phyloP scores from a whole-genome alignment of 2,797 vertebrate genomes.

The Tenualosa ilisha region DNA sequence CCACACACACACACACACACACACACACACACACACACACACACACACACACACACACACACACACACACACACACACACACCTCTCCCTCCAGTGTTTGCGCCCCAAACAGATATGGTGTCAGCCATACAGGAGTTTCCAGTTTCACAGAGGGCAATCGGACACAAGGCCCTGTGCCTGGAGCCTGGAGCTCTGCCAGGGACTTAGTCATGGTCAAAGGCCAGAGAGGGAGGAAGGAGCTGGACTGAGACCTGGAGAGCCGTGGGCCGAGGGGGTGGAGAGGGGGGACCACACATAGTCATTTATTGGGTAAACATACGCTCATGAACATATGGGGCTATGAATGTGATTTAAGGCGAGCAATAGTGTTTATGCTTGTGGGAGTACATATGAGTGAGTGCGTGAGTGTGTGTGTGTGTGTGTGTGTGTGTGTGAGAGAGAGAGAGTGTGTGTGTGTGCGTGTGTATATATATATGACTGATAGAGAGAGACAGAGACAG shows the following conservation, averaged over 20 bases:
- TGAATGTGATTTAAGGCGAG: constrained; percentile 3
- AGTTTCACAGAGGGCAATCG: constrained; percentile 39
- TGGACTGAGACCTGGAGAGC: neutral
- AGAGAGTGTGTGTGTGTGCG: neutral
- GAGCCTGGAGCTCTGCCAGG: constrained; percentile 9
- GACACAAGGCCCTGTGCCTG: neutral
- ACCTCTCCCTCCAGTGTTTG: constrained; percentile 31
- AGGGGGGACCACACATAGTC: neutral
- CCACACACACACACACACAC: neutral
- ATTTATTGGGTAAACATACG: neutral
- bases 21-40: neutral
- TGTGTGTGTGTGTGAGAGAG: neutral
- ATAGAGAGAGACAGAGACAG: neutral
- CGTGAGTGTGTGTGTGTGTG: neutral
- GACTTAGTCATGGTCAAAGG: constrained; percentile 24
- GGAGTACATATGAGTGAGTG: neutral
- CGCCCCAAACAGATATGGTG: constrained; percentile 41
- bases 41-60: neutral
- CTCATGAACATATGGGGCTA: neutral
- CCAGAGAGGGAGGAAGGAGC: neutral
- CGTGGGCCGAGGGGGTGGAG: neutral
- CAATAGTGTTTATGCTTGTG: constrained; percentile 12
- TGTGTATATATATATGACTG: neutral
- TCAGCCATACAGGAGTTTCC: constrained; percentile 31
- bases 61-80: neutral